Evolutionary conservation across 2,888 invertebrate species (phyloP), one percentile per base, ranked within the genome.

Genomic region (Allolobophora icterica): DNA sequence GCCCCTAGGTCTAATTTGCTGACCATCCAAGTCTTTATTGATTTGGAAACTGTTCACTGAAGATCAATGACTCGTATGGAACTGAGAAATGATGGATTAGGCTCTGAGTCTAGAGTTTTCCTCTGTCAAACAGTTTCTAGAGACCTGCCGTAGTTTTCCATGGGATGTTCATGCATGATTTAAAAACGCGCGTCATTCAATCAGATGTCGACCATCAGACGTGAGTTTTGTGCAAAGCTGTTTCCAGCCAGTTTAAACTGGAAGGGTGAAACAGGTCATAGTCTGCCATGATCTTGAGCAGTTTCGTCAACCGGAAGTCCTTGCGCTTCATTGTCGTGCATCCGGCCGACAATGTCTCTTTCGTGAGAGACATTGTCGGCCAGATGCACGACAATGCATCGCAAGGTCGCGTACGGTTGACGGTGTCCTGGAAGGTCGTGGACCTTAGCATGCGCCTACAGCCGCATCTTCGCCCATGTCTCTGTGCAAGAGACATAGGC

Each of bases 361-460:
- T 24, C 87, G 87, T n/a, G 38, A 87, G 87, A 87, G 87, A 87
- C 87, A 38, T 6, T 38, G 87, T 35, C 21, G 35, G 87, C 87
- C 38, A 17, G 87, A 38, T 87, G 38, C 87, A 35, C 87, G 35
- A 87, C 87, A 38, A 87, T 87, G 71, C 30, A 71, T 8, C 71
- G 71, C n/a, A 71, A 24, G 58, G 58, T 30, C 30, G 58, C 30
- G n/a, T n/a, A n/a, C n/a, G n/a, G n/a, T n/a, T n/a, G n/a, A n/a
- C n/a, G n/a, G n/a, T n/a, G n/a, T n/a, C n/a, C n/a, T n/a, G n/a
- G n/a, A n/a, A n/a, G n/a, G n/a, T n/a, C n/a, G 71, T 71, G 30
- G 71, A 71, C 30, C 71, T 71, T 71, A 71, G 71, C 71, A 11
- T 30, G 30, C 71, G 30, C 71, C 71, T 71, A 71, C 71, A 71